Percentiles rank a stretch among this genome's conserved stretches.
Evolutionary conservation across 2,888 invertebrate species (phyloP).

Genomic region (Pandemis cinnamomeana): DNA sequence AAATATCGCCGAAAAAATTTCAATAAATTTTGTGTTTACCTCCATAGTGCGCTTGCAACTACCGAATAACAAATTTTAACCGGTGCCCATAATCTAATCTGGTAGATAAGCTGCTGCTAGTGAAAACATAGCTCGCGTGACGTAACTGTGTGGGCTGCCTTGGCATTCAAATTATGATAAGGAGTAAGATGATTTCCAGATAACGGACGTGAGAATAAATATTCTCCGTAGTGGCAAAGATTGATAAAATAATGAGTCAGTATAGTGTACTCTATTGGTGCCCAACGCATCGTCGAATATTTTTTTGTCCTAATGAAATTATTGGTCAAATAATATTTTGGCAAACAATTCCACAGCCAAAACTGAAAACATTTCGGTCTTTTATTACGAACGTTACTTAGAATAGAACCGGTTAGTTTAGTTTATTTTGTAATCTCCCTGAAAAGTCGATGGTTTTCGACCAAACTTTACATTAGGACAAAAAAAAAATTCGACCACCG

Average conservation of each 20-base stretch:
- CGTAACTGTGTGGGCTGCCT: slow-evolving; percentile 7
- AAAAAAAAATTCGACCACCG: no score
- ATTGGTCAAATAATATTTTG: no score
- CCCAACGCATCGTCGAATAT: no score
- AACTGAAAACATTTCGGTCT: no score
- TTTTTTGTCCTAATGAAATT: no score
- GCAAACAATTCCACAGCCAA: no score
- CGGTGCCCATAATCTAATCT: slow-evolving; percentile 49
- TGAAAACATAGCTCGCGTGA: slow-evolving; percentile 21
- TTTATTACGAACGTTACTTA: no score
- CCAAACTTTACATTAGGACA: no score
- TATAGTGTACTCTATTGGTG: neutral
- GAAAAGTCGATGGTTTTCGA: no score
- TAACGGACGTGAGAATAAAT: neutral
- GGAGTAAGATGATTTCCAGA: slow-evolving; percentile 1
- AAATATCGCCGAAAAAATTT: neutral
- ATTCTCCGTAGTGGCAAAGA: neutral
- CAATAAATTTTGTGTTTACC: slow-evolving; percentile 42
- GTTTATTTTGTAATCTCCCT: no score
- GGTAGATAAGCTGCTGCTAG: slow-evolving; percentile 33
- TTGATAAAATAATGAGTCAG: neutral
- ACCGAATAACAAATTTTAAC: slow-evolving; percentile 43
- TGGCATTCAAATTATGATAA: slow-evolving; percentile 34
- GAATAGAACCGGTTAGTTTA: no score
- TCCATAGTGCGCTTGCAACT: slow-evolving; percentile 48